These are phyloP conservation scores for Trachops cirrhosus DNA, from an alignment of 2,797 vertebrate species.

Conservation along the genomic window DNA sequence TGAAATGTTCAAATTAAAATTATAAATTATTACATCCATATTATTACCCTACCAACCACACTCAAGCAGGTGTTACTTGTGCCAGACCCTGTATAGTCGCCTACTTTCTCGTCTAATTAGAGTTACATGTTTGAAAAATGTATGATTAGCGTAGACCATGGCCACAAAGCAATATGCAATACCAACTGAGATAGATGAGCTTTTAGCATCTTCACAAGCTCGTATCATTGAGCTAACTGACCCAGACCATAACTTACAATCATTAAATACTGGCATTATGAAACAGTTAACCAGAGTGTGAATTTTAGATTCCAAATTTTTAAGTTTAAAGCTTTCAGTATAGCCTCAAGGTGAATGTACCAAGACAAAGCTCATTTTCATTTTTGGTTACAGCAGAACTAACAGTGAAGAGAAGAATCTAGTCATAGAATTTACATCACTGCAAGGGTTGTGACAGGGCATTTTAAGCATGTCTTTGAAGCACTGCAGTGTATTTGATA, in stretches of 20 bases:
- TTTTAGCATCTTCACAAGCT: conserved; percentile 29
- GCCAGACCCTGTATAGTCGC: background rate
- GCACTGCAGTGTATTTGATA: background rate
- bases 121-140: conserved; percentile 9
- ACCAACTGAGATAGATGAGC: background rate
- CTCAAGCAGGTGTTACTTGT: no score
- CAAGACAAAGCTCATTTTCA: conserved; percentile 49
- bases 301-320: background rate
- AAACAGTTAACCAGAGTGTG: background rate
- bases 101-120: conserved; percentile 4
- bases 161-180: background rate
- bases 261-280: conserved; percentile 2
- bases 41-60: no score
- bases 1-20: no score
- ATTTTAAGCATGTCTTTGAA: conserved; percentile 17
- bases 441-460: background rate
- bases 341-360: background rate
- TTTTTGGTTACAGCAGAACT: conserved; percentile 15
- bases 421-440: background rate
- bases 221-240: background rate
- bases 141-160: background rate
- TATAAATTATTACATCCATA: no score
- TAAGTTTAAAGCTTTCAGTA: conserved; percentile 26
- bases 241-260: background rate
- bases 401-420: background rate